phyloP scores from a whole-genome alignment of 2,888 invertebrate genomes.

The Linnaemya tessellans region DNA sequence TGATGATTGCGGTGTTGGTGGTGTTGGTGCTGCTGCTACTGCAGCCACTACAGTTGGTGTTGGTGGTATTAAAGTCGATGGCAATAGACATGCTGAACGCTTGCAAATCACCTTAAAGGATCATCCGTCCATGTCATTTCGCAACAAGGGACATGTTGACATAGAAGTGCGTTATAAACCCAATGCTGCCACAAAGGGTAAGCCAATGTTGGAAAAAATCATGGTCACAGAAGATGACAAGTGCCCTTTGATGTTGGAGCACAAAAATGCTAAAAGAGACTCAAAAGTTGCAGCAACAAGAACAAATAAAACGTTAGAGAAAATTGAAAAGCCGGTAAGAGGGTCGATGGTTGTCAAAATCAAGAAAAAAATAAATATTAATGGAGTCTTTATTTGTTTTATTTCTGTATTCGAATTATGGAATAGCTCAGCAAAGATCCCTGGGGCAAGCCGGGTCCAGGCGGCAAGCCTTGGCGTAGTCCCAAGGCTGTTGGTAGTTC shows the following conservation, averaged over 20 bases:
- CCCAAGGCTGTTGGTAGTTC: slow-evolving; percentile 88
- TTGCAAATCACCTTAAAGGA: slow-evolving; percentile 83
- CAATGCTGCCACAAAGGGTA: slow-evolving; percentile 82
- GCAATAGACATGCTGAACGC: slow-evolving; percentile 79
- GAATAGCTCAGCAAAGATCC: slow-evolving; percentile 78
- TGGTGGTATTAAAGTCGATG: slow-evolving; percentile 72
- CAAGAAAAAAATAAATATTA: slow-evolving; percentile 61
- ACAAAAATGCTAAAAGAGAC: slow-evolving; percentile 63
- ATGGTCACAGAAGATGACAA: slow-evolving; percentile 80
- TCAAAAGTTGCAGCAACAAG: slow-evolving; percentile 65
- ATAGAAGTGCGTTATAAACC: slow-evolving; percentile 88
- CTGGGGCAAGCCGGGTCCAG: slow-evolving; percentile 83
- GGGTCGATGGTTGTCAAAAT: slow-evolving; percentile 38
- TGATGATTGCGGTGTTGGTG: slow-evolving; percentile 61
- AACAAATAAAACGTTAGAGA: slow-evolving; percentile 77
- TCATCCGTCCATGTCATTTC: slow-evolving; percentile 87
- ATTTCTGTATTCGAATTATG: slow-evolving; percentile 14
- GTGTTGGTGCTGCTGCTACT: slow-evolving; percentile 65
- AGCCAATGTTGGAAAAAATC: slow-evolving; percentile 85
- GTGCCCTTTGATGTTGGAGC: slow-evolving; percentile 73
- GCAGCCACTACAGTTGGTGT: slow-evolving; percentile 55
- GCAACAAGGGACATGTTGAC: slow-evolving; percentile 86
- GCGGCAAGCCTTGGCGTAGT: slow-evolving; percentile 89
- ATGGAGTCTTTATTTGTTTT: slow-evolving; percentile 42
- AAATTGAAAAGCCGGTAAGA: slow-evolving; percentile 80